Evolutionary conservation across 1,140 invertebrate species (phyloP), one percentile per base, ranked within the genome.

Genomic region (Lepidurus couesii): DNA sequence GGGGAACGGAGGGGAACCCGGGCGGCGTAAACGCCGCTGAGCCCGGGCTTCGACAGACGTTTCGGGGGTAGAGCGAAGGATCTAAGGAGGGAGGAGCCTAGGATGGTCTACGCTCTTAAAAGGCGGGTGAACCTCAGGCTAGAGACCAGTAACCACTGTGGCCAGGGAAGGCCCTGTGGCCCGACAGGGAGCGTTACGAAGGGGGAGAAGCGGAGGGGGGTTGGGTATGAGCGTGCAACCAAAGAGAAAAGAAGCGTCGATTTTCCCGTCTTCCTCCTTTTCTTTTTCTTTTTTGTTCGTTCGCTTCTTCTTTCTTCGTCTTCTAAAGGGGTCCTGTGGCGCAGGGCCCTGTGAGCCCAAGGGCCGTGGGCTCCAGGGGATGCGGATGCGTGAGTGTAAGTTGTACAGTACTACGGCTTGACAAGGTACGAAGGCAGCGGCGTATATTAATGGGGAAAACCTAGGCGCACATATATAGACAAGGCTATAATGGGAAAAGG

Each of bases 401-500:
- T 65, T 65, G 53, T 65, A n/a, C 53, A 65, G 53, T 65, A 65
- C 53, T 65, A 65, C 21, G 13, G 53, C 53, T 65, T 65, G 53
- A 16, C 8, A 65, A 65, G 53, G 34, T 34, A 34, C 34, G 34
- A 34, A 34, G 34, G 16, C 13, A 65, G 53, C 53, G 21, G 53
- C 53, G 53, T 65, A n/a, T 21, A 65, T 65, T n/a, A n/a, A 16
- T 65, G 8, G 13, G 6, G 45, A 47, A 16, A 47, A 47, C 45
- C 45, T 11, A 47, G 45, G 16, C 45, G 16, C 10, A 47, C 16
- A 7, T 7, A 65, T 34, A 34, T 34, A 34, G 34, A 34, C 34
- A 21, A 4, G 53, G 21, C 16, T 65, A 65, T 65, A 16, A 21
- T 65, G 53, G 53, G 13, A 13, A 9, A 21, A 7, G 21, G 53